Evolutionary conservation across 2,113 vertebrate species (phyloP).

Genomic region (Pogonocichla stellata): DNA sequence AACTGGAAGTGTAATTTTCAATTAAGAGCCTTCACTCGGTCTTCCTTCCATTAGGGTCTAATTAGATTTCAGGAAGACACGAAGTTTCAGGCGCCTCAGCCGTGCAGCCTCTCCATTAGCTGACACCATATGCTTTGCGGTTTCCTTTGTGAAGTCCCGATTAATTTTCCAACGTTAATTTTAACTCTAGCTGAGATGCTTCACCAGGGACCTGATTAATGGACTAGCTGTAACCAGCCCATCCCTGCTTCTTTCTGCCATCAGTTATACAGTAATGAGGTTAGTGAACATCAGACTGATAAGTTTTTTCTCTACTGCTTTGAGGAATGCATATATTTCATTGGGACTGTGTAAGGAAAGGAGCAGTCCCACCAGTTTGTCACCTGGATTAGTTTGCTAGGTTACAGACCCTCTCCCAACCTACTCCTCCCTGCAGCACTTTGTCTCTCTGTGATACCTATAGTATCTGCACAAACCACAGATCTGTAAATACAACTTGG

Average conservation of each 20-base stretch:
- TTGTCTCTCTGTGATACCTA: background rate
- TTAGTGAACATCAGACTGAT: conserved; percentile 3
- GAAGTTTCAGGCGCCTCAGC: background rate
- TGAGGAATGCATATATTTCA: background rate
- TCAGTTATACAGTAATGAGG: conserved; percentile 36
- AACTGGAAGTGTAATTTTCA: conserved; percentile 71
- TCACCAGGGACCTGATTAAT: conserved; percentile 53
- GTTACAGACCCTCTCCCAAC: background rate
- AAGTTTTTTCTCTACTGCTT: background rate
- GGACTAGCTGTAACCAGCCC: conserved; percentile 31
- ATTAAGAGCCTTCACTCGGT: conserved; percentile 55
- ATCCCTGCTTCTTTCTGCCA: conserved; percentile 21
- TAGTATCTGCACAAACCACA: background rate
- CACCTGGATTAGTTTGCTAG: background rate
- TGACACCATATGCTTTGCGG: conserved; percentile 52
- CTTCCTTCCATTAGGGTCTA: conserved; percentile 61
- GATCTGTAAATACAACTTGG: background rate
- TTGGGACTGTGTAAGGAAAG: background rate
- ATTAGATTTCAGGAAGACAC: conserved; percentile 65
- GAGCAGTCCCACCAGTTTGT: background rate
- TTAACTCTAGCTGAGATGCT: conserved; percentile 59
- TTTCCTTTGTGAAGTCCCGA: conserved; percentile 31
- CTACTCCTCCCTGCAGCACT: background rate
- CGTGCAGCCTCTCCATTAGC: conserved; percentile 53
- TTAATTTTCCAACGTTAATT: conserved; percentile 59